Percentiles rank a stretch among this genome's conserved stretches.
Evolutionary conservation across 2,113 vertebrate genomes (phyloP).

Genomic region (Phylloscopus trochiloides): DNA sequence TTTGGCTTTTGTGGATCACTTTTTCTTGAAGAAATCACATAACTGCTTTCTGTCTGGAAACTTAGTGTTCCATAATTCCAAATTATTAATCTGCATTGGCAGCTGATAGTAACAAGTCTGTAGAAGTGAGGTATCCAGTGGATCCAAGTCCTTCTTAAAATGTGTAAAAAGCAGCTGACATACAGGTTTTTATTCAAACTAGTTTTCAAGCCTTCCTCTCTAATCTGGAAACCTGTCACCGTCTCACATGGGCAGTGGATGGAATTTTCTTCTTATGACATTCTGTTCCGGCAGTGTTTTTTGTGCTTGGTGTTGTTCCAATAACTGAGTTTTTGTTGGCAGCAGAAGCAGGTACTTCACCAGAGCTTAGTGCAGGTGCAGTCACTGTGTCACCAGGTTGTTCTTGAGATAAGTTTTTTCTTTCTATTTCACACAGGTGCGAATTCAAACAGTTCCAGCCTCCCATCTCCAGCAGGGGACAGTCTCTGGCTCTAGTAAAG

Average conservation of each 20-base stretch:
- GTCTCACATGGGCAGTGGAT: not conserved
- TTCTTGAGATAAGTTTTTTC: not conserved
- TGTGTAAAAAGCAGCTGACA: not conserved
- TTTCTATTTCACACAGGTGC: constrained; percentile 76
- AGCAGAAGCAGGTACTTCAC: not conserved
- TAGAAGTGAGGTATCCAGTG: not conserved
- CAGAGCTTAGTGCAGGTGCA: not conserved
- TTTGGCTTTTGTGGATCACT: not conserved
- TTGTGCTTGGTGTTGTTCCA: not conserved
- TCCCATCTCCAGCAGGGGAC: constrained; percentile 92
- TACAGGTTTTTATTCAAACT: not conserved
- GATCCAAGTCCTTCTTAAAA: not conserved
- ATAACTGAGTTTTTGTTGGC: not conserved
- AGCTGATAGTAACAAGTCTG: not conserved
- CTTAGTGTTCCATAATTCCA: not conserved
- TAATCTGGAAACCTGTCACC: not conserved
- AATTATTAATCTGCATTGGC: not conserved
- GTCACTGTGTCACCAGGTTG: not conserved
- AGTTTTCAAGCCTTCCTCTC: not conserved
- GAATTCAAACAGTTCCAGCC: constrained; percentile 91
- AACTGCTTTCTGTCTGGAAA: not conserved
- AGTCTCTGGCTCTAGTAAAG: constrained; percentile 84
- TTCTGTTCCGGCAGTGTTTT: not conserved
- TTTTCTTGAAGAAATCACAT: not conserved
- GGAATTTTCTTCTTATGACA: not conserved